phyloP scores from a whole-genome alignment of 1,140 invertebrate species.

The Tribolium castaneum region DNA sequence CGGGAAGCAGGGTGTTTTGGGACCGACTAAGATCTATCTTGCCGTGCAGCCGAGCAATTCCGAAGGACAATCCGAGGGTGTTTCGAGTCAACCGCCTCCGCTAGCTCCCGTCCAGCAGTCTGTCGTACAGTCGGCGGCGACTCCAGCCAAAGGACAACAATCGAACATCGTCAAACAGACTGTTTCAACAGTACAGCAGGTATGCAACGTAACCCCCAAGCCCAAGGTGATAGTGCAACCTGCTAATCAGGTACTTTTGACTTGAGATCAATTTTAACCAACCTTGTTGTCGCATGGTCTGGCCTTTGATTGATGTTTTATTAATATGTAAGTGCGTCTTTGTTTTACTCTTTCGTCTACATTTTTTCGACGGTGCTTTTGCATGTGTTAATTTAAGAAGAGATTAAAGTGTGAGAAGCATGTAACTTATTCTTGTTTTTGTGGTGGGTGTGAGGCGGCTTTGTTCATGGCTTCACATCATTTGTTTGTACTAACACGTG shows the following conservation, averaged over 20 bases:
- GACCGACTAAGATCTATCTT: slow-evolving; percentile 86
- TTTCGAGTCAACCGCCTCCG: slow-evolving; percentile 64
- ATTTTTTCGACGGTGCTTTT: background rate
- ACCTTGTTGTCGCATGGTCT: slow-evolving; percentile 24
- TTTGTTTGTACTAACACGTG: slow-evolving; percentile 26
- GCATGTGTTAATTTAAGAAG: background rate
- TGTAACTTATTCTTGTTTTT: background rate
- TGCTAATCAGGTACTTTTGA: slow-evolving; percentile 48
- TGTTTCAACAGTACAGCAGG: slow-evolving; percentile 57
- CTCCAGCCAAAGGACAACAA: slow-evolving; percentile 32
- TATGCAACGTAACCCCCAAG: slow-evolving; percentile 58
- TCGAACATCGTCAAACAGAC: slow-evolving; percentile 32
- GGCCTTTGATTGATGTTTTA: slow-evolving; percentile 4
- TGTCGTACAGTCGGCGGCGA: slow-evolving; percentile 26
- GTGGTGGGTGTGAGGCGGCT: background rate
- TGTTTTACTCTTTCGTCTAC: background rate
- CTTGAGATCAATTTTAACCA: slow-evolving; percentile 25
- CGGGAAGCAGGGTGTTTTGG: slow-evolving; percentile 83
- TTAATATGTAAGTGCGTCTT: slow-evolving; percentile 5
- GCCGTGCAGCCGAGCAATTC: slow-evolving; percentile 76
- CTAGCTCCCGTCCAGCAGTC: slow-evolving; percentile 65
- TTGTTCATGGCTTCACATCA: background rate
- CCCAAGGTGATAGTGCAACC: slow-evolving; percentile 58
- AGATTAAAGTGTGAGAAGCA: slow-evolving; percentile 19
- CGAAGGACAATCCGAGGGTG: slow-evolving; percentile 36